phyloP scores from a whole-genome alignment of 2,888 invertebrate species.

The Busseola fusca region DNA sequence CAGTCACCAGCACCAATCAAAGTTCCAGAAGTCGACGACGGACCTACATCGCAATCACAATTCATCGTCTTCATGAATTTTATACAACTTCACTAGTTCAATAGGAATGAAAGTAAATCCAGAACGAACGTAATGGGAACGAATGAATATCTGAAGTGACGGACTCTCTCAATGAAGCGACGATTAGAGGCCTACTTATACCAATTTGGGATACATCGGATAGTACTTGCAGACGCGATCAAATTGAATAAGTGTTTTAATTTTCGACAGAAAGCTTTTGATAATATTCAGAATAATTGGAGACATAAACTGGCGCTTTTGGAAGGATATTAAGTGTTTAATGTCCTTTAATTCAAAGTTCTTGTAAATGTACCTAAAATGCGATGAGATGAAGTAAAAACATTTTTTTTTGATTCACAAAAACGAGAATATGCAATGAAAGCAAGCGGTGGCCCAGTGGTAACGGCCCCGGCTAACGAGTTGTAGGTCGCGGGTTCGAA shows the following conservation, averaged over 20 bases:
- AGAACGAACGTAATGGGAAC: slow-evolving; percentile 62
- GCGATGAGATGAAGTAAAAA: background rate
- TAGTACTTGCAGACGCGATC: slow-evolving; percentile 40
- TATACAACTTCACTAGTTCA: slow-evolving; percentile 68
- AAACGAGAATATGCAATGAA: background rate
- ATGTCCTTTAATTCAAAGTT: background rate
- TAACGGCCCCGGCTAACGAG: background rate
- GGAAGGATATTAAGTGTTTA: slow-evolving; percentile 6
- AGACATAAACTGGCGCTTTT: slow-evolving; percentile 12
- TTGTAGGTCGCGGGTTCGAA: background rate
- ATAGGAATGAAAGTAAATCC: slow-evolving; percentile 77
- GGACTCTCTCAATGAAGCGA: slow-evolving; percentile 58
- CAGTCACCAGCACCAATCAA: slow-evolving; percentile 23
- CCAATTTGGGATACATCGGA: slow-evolving; percentile 55
- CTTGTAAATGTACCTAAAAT: background rate
- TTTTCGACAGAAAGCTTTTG: slow-evolving; percentile 39
- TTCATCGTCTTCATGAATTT: slow-evolving; percentile 45
- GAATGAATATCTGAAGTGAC: slow-evolving; percentile 69
- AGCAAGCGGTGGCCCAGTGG: background rate
- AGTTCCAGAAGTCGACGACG: slow-evolving; percentile 18
- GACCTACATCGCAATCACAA: slow-evolving; percentile 36
- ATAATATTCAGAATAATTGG: slow-evolving; percentile 28
- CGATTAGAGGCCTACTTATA: slow-evolving; percentile 57
- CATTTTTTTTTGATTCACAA: background rate
- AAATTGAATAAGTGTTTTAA: slow-evolving; percentile 62